A percentile compares a stretch with the other conserved stretches of the same genome.
phyloP scores from a whole-genome alignment of 2,888 invertebrate genomes.

The Atethmia centrago region DNA sequence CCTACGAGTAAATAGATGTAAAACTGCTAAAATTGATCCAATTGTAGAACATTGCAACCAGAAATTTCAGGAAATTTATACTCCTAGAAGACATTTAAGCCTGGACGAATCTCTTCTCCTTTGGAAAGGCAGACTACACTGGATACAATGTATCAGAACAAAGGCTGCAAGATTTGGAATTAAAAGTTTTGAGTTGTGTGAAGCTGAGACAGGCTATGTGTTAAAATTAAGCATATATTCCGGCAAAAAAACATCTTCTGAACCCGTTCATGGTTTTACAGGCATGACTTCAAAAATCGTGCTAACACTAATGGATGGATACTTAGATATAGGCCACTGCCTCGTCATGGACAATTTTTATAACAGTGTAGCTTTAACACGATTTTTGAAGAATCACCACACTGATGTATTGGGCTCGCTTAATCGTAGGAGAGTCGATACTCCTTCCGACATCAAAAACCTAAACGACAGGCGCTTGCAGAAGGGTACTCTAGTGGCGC shows the following conservation, averaged over 20 bases:
- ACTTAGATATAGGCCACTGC: constrained; percentile 10
- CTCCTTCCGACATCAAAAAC: constrained; percentile 13
- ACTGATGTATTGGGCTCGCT: constrained; percentile 23
- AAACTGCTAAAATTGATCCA: constrained; percentile 8
- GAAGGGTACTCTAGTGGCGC: constrained; percentile 6
- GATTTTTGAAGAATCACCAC: constrained; percentile 1
- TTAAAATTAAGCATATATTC: neutral
- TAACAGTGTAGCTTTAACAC: constrained; percentile 13
- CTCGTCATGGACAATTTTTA: constrained; percentile 10
- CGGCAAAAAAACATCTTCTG: constrained; percentile 9
- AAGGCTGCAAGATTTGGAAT: constrained; percentile 14
- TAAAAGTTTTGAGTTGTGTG: constrained; percentile 9
- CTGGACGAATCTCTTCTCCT: constrained; percentile 8
- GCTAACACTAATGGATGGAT: constrained; percentile 14
- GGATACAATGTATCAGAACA: constrained; percentile 8
- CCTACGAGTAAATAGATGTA: constrained; percentile 1
- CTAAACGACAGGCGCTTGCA: constrained; percentile 14
- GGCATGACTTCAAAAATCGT: constrained; percentile 13
- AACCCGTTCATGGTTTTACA: constrained; percentile 16
- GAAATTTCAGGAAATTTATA: constrained; percentile 7
- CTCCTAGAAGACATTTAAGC: constrained; percentile 2
- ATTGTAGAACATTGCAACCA: neutral
- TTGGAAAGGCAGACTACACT: constrained; percentile 10
- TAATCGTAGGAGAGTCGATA: constrained; percentile 11
- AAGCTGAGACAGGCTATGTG: constrained; percentile 5